Percentiles rank a stretch among this genome's conserved stretches.
Conservation (phyloP, 2,888 invertebrate genomes). For the Xanthia icteritia region DNA sequence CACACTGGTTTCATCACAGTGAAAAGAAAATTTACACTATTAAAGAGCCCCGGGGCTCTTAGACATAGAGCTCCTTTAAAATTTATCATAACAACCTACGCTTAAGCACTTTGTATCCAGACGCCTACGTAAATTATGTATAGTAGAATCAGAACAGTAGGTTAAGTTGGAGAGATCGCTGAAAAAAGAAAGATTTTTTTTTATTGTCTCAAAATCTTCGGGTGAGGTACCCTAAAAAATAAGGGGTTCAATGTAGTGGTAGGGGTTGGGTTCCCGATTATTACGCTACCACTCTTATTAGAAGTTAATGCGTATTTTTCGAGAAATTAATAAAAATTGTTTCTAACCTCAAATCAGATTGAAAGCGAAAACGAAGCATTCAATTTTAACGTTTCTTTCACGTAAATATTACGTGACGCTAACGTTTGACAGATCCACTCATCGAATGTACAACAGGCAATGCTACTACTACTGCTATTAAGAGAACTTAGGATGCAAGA, state of each 20-base stretch:
- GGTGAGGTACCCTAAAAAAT: not conserved
- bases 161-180: not conserved
- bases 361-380: too few species aligned
- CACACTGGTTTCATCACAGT: constrained; percentile 21
- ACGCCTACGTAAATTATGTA: constrained; percentile 53
- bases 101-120: constrained; percentile 49
- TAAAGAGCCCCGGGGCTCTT: constrained; percentile 48
- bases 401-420: too few species aligned
- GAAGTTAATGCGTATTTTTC: too few species aligned
- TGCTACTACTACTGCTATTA: too few species aligned
- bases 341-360: too few species aligned
- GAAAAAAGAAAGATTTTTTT: not conserved
- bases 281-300: too few species aligned
- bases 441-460: too few species aligned
- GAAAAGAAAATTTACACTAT: constrained; percentile 62
- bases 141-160: constrained; percentile 6
- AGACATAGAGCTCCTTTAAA: constrained; percentile 59
- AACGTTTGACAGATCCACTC: too few species aligned
- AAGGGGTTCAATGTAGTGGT: not conserved
- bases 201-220: not conserved
- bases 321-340: too few species aligned
- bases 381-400: too few species aligned
- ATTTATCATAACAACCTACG: constrained; percentile 64
- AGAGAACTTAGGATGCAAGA: too few species aligned
- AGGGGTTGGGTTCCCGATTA: too few species aligned